Evolutionary conservation across 2,888 invertebrate species (phyloP).

Genomic region (Plagodis dolabraria): DNA sequence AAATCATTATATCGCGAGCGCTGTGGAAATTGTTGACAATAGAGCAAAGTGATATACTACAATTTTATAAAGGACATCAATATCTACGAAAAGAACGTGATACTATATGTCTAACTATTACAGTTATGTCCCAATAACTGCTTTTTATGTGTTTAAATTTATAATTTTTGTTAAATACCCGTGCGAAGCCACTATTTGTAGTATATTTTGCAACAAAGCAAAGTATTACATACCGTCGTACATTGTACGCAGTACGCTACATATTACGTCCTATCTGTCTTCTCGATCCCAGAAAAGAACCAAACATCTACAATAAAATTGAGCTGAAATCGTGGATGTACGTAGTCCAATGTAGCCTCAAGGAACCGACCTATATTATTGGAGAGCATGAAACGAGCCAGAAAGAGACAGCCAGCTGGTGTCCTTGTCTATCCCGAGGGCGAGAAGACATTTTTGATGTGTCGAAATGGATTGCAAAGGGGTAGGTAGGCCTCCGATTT

Average conservation of each 20-base stretch:
- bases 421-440: conserved; percentile 25
- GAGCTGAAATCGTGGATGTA: conserved; percentile 9
- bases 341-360: background rate
- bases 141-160: too few species aligned
- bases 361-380: conserved; percentile 33
- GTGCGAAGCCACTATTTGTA: too few species aligned
- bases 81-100: too few species aligned
- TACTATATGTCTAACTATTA: too few species aligned
- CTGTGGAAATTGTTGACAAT: too few species aligned
- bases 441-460: conserved; percentile 38
- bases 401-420: conserved; percentile 7
- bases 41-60: too few species aligned
- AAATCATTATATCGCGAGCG: too few species aligned
- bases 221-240: background rate
- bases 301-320: conserved; percentile 10
- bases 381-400: conserved; percentile 27
- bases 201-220: too few species aligned
- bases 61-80: too few species aligned
- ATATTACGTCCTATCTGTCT: conserved; percentile 4
- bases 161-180: too few species aligned
- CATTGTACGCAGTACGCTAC: background rate
- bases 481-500: conserved; percentile 19
- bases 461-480: conserved; percentile 39
- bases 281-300: conserved; percentile 7
- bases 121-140: too few species aligned